Base-by-base conservation (phyloP, 2,797 vertebrate genomes). In the Lutjanus campechanus region DNA sequence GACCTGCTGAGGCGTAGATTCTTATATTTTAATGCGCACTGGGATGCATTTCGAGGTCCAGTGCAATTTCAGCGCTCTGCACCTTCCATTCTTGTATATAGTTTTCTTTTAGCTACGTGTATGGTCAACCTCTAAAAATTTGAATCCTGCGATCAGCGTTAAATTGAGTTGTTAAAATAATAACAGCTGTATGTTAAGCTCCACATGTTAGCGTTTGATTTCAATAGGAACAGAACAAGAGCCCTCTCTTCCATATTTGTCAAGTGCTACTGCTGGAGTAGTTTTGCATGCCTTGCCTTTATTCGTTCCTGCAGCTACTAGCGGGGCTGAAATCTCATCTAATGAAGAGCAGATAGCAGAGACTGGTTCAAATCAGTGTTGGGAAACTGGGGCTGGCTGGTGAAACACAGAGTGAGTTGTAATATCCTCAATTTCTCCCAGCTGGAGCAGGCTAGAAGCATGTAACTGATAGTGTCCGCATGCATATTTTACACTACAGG, bases 381-480 rank as follows among this genome's bases (percentile, higher is more conserved):
- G 79, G 89, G 83, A 92, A 95, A 94, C 92, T 90, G 86, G 91
- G 87, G 59, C 78, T 89, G 88, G 88, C 88, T 90, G 84, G 58
- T 92, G 80, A 91, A 93, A 93, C 86, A 90, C 88, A 86, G 76
- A 85, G 91, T 76, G 91, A 91, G 86, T 92, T 91, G 92, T 92
- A 91, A 93, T 91, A 91, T 91, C 88, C 86, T 89, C 87, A 88
- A 89, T 92, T 93, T 92, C 92, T 88, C 85, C 82, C 82, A 91
- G 93, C 90, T 91, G 89, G 87, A 90, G 85, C 68, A 69, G 88
- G 81, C 85, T 73, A 70, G 82, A 67, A 89, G 80, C 92, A 85
- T 93, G 92, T 94, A 94, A 93, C 88, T 44, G 93, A 95, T 94
- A 93, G 89, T 89, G 92, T 83, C 88, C 82, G 12, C 92, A 93